phyloP scores from a whole-genome alignment of 2,888 invertebrate species.

The Hyppa rectilinea region DNA sequence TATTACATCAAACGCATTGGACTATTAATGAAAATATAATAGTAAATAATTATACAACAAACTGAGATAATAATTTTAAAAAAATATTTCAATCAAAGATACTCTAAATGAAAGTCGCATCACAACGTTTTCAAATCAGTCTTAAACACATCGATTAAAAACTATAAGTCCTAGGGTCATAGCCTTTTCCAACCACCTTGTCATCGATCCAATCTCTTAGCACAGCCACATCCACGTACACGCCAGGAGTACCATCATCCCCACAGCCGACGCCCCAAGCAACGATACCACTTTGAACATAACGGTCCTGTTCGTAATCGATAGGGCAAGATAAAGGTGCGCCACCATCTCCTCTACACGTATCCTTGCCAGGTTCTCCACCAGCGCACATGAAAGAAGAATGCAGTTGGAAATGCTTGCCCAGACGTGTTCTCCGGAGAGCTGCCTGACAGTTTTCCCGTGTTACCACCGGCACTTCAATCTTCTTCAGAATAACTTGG shows the following conservation, averaged over 20 bases:
- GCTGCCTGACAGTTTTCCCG: conserved; percentile 81
- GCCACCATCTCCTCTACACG: conserved; percentile 95
- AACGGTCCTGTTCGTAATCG: conserved; percentile 77
- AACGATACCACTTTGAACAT: conserved; percentile 91
- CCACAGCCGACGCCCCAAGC: conserved; percentile 96
- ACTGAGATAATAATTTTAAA: neutral
- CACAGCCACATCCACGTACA: conserved; percentile 93
- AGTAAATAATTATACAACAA: neutral
- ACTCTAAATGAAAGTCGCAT: no score
- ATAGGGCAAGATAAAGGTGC: conserved; percentile 94
- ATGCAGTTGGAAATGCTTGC: conserved; percentile 92
- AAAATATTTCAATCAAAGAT: neutral
- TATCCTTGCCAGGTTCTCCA: conserved; percentile 93
- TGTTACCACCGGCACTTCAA: conserved; percentile 93
- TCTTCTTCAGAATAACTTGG: conserved; percentile 92
- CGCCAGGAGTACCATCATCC: conserved; percentile 92
- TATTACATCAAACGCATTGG: neutral
- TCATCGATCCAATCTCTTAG: conserved; percentile 93
- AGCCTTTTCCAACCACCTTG: conserved; percentile 85
- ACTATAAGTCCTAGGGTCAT: conserved; percentile 79
- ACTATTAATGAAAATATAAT: neutral
- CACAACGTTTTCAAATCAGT: neutral
- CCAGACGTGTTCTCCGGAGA: conserved; percentile 92
- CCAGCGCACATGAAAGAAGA: conserved; percentile 95
- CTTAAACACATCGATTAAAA: conserved; percentile 37